These are phyloP conservation scores for Drosophila ogumai DNA, from an alignment of 1,140 invertebrate species.

Conservation along the genomic window DNA sequence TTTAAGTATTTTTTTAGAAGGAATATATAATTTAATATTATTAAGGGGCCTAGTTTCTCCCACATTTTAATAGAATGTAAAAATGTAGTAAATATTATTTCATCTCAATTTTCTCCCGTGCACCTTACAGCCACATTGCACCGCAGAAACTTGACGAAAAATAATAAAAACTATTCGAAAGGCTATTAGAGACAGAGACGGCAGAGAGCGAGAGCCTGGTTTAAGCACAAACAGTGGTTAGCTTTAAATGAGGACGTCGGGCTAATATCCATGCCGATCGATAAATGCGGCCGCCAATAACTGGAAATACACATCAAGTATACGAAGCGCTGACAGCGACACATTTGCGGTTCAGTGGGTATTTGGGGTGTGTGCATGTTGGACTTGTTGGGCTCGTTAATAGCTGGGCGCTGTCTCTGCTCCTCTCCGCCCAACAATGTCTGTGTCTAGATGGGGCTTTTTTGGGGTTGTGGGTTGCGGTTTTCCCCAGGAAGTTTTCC, in stretches of 20 bases:
- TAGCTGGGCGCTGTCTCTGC: slow-evolving; percentile 21
- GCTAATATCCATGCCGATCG: slow-evolving; percentile 80
- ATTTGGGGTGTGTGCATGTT: slow-evolving; percentile 54
- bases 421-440: slow-evolving; percentile 33
- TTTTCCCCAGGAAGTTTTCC: slow-evolving; percentile 14
- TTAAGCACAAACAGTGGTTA: slow-evolving; percentile 27
- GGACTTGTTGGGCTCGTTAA: slow-evolving; percentile 33
- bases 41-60: accelerated
- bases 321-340: slow-evolving; percentile 65
- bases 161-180: slow-evolving; percentile 54
- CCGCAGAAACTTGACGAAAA: slow-evolving; percentile 49
- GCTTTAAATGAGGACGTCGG: slow-evolving; percentile 73
- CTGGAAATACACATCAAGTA: slow-evolving; percentile 79
- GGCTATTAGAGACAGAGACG: slow-evolving; percentile 42
- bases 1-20: neutral
- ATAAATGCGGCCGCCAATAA: slow-evolving; percentile 74
- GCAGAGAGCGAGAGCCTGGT: slow-evolving; percentile 14
- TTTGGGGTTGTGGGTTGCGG: slow-evolving; percentile 22
- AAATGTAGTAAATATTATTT: too few relatives aligned
- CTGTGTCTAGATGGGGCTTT: slow-evolving; percentile 16
- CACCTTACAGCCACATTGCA: slow-evolving; percentile 5
- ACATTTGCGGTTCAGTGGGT: slow-evolving; percentile 72
- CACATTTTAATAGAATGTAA: too few relatives aligned
- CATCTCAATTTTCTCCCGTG: slow-evolving; percentile 2
- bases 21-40: neutral